Base-by-base conservation (phyloP, 2,113 vertebrate genomes). In the Cinclus cinclus region DNA sequence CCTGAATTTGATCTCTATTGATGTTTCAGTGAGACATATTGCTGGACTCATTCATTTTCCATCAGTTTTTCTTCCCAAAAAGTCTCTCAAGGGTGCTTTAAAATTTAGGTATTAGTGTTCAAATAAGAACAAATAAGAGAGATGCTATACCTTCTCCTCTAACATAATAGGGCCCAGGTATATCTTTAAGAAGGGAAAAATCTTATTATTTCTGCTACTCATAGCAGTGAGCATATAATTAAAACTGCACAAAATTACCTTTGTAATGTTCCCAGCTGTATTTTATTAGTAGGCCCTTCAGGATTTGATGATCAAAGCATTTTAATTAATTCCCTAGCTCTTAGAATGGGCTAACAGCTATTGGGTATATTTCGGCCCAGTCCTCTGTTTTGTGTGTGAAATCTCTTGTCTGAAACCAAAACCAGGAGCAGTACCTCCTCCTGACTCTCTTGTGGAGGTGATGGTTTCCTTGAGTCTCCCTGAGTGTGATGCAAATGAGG, bases 171-270 rank as follows among this genome's bases (percentile, higher is more conserved):
- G 9, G 7, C 17, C 10, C 21, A 75, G 28, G 18, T 70, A 91
- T 46, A 63, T 30, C 46, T 75, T 68, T 85, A 84, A 73, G 39
- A 87, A 60, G 15, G 10, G 13, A 25, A 41, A 78, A 55, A 37
- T 70, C 39, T 73, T 90, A 73, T 39, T 81, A 80, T 65, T 86
- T 84, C 56, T 79, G n/a, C 44, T 82, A 52, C 42, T 82, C 28
- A 39, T 55, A 88, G n/a, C 42, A 76, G 39, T 74, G 87, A 94
- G 56, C 62, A 64, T 67, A 68, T 92, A 96, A 97, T 96, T 96
- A 95, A 90, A 95, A 71, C 37, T 13, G 13, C 24, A 70, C 68
- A 93, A 91, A 95, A 96, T 90, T 93, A 91, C 58, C 37, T 89
- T 89, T 96, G 20, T 67, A 68, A 67, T 77, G 52, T 79, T 96